Conservation (phyloP, 2,113 vertebrate genomes). For the Gila orcuttii region DNA sequence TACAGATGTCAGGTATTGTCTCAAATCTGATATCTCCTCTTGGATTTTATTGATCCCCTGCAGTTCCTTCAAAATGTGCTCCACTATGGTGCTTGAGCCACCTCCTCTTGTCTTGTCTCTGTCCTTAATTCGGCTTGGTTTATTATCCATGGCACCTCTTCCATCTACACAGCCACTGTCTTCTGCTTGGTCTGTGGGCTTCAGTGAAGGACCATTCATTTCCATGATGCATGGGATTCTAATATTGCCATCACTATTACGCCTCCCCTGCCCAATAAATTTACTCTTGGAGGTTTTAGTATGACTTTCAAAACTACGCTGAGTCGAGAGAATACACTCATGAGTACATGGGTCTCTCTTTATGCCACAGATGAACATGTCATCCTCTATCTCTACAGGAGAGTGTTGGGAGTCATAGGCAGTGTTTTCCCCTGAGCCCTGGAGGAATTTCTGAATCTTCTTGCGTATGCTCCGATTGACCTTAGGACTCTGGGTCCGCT, state of each 20-base stretch:
- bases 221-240: conserved; percentile 66
- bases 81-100: conserved; percentile 78
- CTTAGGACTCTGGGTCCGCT: conserved; percentile 73
- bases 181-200: conserved; percentile 46
- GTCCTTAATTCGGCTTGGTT: conserved; percentile 54
- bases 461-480: conserved; percentile 63
- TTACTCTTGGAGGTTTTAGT: conserved; percentile 54
- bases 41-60: conserved; percentile 95
- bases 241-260: conserved; percentile 64
- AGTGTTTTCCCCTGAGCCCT: conserved; percentile 74
- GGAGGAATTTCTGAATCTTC: conserved; percentile 82
- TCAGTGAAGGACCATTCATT: conserved; percentile 57
- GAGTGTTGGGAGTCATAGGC: conserved; percentile 67
- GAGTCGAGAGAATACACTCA: conserved; percentile 53
- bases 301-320: conserved; percentile 45
- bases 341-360: conserved; percentile 65
- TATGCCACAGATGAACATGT: conserved; percentile 72
- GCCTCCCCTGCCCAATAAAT: conserved; percentile 63
- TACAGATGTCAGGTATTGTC: conserved; percentile 88
- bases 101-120: conserved; percentile 52
- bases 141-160: conserved; percentile 56
- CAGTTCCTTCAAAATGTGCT: conserved; percentile 93
- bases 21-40: conserved; percentile 93
- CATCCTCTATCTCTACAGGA: conserved; percentile 71
- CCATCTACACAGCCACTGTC: conserved; percentile 61